Evolutionary conservation across 2,113 vertebrate species (phyloP).

Genomic region (Xiphophorus couchianus): DNA sequence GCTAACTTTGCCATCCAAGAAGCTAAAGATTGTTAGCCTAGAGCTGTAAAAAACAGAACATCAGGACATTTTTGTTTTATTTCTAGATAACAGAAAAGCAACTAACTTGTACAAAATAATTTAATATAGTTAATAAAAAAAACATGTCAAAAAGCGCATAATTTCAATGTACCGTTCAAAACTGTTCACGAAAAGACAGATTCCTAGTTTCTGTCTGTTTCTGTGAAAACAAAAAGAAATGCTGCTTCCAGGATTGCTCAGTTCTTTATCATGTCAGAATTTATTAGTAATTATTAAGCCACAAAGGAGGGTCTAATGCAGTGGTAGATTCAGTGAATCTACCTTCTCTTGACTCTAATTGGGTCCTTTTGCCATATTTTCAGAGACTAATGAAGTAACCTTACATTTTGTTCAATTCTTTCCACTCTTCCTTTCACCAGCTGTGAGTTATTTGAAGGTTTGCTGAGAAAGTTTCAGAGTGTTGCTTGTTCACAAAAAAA

Average conservation of each 20-base stretch:
- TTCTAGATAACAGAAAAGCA: no score
- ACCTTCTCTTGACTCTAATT: neutral
- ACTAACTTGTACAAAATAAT: no score
- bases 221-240: neutral
- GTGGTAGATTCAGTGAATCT: neutral
- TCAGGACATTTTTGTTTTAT: no score
- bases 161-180: neutral
- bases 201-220: no score
- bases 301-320: neutral
- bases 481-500: neutral
- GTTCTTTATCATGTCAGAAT: neutral
- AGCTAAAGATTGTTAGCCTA: neutral
- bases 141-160: neutral
- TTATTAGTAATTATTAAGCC: neutral
- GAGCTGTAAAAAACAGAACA: no score
- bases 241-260: neutral
- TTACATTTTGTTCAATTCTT: neutral
- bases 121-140: neutral
- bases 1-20: no score
- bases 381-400: no score
- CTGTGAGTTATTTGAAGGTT: neutral
- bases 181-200: neutral
- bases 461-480: neutral
- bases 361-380: neutral
- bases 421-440: neutral